These are phyloP conservation scores for Gallinago solitaria DNA, from an alignment of 2,797 vertebrate species.

Conservation along the genomic window DNA sequence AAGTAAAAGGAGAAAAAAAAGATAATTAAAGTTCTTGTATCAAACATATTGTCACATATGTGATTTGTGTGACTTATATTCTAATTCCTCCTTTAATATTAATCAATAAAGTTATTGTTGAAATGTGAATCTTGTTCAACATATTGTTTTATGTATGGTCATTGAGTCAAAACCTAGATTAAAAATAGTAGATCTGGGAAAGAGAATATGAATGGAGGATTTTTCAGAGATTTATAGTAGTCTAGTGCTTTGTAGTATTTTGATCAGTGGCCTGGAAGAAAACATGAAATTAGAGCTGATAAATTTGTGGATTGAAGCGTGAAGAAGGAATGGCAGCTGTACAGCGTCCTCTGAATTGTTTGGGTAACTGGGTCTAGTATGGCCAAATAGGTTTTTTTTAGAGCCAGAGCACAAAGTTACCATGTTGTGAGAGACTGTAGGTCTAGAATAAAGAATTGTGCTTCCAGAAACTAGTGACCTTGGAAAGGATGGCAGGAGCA, in stretches of 20 bases:
- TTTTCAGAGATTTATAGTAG: not conserved
- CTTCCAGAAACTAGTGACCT: not conserved
- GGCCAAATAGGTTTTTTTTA: not conserved
- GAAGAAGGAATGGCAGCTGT: slow-evolving; percentile 14
- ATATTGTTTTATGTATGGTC: not conserved
- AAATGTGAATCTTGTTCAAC: not conserved
- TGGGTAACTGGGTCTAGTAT: not conserved
- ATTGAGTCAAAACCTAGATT: not conserved
- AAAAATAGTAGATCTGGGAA: not conserved
- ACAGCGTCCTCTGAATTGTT: not conserved
- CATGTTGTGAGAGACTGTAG: not conserved
- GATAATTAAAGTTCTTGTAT: not conserved
- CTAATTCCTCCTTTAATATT: not conserved
- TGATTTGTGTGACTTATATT: not conserved
- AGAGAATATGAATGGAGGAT: not conserved
- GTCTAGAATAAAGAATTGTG: not conserved
- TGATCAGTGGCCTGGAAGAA: slow-evolving; percentile 34
- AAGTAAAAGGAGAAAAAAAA: not conserved
- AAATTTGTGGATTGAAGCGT: slow-evolving; percentile 24
- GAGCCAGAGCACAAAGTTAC: not conserved
- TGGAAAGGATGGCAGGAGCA: not conserved
- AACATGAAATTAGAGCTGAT: not conserved
- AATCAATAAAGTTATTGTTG: not conserved
- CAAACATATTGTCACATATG: not conserved
- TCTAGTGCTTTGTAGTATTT: slow-evolving; percentile 15